Evolutionary conservation across 2,113 vertebrate genomes (phyloP).

Genomic region (Procavia capensis): DNA sequence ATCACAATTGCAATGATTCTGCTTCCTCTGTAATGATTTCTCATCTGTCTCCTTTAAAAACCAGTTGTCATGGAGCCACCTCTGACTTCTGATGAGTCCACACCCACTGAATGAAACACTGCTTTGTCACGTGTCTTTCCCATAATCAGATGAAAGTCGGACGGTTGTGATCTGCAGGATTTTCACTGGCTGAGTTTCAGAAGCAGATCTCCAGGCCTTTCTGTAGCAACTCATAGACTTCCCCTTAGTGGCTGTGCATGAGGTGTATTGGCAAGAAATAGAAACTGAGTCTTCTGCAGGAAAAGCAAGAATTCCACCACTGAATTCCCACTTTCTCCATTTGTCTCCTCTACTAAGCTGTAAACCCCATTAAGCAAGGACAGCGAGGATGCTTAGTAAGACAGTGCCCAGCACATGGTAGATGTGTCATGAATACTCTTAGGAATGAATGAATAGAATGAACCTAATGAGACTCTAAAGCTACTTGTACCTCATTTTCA

Average conservation of each 20-base stretch:
- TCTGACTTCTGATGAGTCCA: not conserved
- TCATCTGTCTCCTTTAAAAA: not conserved
- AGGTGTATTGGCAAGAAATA: not conserved
- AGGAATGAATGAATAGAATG: slow-evolving; percentile 40
- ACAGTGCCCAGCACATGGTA: rapidly evolving
- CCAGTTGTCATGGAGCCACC: not conserved
- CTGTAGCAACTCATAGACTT: not conserved
- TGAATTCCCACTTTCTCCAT: not conserved
- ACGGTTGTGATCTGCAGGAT: not conserved
- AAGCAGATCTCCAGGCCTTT: not conserved
- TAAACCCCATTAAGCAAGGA: slow-evolving; percentile 11
- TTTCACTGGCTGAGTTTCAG: not conserved
- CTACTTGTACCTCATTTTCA: slow-evolving; percentile 49
- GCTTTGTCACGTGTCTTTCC: not conserved
- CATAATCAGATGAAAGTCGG: not conserved
- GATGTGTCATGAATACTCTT: not conserved
- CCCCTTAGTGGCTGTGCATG: not conserved
- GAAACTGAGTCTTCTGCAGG: not conserved
- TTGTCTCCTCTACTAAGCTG: not conserved
- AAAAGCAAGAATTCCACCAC: not conserved
- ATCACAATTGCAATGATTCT: not conserved
- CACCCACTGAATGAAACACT: not conserved
- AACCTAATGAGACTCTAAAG: slow-evolving; percentile 33
- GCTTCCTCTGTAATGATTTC: not conserved
- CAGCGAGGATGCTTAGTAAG: not conserved